Conservation (phyloP, 2,888 invertebrate genomes). For the Chymomyza procnemis region DNA sequence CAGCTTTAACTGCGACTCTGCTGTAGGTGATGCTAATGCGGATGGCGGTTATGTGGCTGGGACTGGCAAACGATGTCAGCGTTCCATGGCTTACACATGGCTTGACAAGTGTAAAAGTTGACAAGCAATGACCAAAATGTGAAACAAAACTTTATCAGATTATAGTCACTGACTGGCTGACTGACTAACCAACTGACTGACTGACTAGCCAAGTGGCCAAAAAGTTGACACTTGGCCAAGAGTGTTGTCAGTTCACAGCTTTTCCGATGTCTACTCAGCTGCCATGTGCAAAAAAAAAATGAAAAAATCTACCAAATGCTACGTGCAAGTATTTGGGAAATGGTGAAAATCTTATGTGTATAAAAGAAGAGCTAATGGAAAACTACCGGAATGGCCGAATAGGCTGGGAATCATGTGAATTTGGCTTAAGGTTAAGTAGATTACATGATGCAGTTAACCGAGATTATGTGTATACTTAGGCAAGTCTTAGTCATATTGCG, state of each 20-base stretch:
- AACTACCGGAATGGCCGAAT: not conserved
- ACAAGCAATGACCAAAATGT: slow-evolving; percentile 45
- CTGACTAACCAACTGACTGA: slow-evolving; percentile 40
- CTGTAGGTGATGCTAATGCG: slow-evolving; percentile 4
- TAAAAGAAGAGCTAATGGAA: not conserved
- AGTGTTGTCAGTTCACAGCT: not conserved
- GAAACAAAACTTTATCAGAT: slow-evolving; percentile 55
- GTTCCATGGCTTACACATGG: slow-evolving; percentile 21
- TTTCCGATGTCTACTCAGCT: not conserved
- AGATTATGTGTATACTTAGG: not conserved
- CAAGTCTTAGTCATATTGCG: not conserved
- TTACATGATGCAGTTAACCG: not conserved
- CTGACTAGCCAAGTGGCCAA: slow-evolving; percentile 14
- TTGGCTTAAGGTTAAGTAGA: not conserved
- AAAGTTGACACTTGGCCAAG: not conserved
- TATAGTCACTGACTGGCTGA: slow-evolving; percentile 31
- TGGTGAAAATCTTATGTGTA: not conserved
- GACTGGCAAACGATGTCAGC: not conserved
- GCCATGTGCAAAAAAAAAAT: not conserved
- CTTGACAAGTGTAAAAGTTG: slow-evolving; percentile 70
- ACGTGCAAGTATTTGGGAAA: not conserved
- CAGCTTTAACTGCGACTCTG: slow-evolving; percentile 6
- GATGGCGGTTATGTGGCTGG: not conserved
- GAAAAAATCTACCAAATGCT: not conserved
- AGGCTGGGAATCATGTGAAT: not conserved